Conservation (phyloP, 37 sponge, comb jelly and placozoan genomes). For the Oscarella lobularis region DNA sequence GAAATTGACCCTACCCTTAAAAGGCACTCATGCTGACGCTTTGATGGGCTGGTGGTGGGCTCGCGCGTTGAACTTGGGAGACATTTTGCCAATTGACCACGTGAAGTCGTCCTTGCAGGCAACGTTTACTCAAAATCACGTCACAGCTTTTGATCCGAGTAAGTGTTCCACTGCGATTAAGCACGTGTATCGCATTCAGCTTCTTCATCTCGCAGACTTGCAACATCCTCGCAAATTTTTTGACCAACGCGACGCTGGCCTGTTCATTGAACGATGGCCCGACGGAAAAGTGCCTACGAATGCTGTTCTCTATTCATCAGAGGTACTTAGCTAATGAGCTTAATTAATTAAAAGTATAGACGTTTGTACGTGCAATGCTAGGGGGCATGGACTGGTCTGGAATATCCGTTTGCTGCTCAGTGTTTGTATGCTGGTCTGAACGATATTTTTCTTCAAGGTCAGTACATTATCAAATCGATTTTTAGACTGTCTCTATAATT, state of each 20-base stretch:
- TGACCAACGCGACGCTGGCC: constrained; percentile 21
- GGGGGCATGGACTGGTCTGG: constrained; percentile 20
- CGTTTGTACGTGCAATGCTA: neutral
- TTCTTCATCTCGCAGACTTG: neutral
- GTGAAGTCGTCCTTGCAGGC: neutral
- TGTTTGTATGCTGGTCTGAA: constrained; percentile 4
- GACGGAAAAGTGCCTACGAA: constrained; percentile 19
- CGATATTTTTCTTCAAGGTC: constrained; percentile 11
- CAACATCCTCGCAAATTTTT: constrained; percentile 12
- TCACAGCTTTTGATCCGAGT: constrained; percentile 1
- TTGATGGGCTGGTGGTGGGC: constrained; percentile 15
- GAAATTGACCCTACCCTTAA: neutral
- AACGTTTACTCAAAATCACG: constrained; percentile 7
- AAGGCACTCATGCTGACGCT: constrained; percentile 11
- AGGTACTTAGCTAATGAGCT: constrained; percentile 1
- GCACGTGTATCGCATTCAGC: neutral
- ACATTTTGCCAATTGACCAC: constrained; percentile 11
- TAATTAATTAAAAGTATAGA: neutral
- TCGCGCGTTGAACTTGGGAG: neutral
- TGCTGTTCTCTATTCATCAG: constrained; percentile 1
- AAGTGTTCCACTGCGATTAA: neutral
- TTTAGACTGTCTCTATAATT: too few species aligned
- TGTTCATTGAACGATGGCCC: constrained; percentile 15
- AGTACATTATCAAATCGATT: neutral
- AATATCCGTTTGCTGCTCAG: constrained; percentile 12